Base-by-base conservation (phyloP, 2,888 invertebrate species). In the Oligia latruncula region DNA sequence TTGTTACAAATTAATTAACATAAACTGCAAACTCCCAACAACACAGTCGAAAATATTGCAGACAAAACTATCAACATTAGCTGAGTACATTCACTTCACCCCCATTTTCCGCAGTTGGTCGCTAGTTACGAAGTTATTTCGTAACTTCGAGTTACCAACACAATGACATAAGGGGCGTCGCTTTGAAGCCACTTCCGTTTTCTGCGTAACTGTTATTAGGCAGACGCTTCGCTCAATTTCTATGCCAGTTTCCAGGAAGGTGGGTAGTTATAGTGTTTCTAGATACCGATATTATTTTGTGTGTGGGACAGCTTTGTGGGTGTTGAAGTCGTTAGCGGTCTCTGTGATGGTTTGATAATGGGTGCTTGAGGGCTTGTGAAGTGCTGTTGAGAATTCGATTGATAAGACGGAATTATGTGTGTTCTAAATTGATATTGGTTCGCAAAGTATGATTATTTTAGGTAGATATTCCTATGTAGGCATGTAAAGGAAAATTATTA, bases 111-210 rank as follows among this genome's bases (percentile, higher is more conserved):
- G 91, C 90, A 93, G 92, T 93, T 90, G 91, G 90, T 88, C 86
- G 91, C 90, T 89, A 93, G 93, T 94, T 93, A 90, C 87, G 77
- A 93, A 94, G 92, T 94, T 94, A 93, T 93, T 94, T 92, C 90
- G 91, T 91, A 94, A 94, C 94, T 95, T 93, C 91, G 87, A 91
- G 91, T 92, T 90, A 89, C 90, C 90, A 92, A 93, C 94, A 94
- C 94, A 94, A 93, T 94, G 94, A 92, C 93, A 92, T 93, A 93
- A 93, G 93, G 92, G 93, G 90, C 90, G 91, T 87, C 89, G 92
- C 93, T 93, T 93, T 93, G 93, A 92, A 90, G 89, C 91, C 90
- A 90, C 92, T 94, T 94, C 94, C 94, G 94, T 92, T 92, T 92
- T 92, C 92, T 92, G 90, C 91, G 92, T 94, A 90, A 92, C 92